Conservation (phyloP, 2,113 vertebrate genomes). For the Petrocephalus microphthalmus region DNA sequence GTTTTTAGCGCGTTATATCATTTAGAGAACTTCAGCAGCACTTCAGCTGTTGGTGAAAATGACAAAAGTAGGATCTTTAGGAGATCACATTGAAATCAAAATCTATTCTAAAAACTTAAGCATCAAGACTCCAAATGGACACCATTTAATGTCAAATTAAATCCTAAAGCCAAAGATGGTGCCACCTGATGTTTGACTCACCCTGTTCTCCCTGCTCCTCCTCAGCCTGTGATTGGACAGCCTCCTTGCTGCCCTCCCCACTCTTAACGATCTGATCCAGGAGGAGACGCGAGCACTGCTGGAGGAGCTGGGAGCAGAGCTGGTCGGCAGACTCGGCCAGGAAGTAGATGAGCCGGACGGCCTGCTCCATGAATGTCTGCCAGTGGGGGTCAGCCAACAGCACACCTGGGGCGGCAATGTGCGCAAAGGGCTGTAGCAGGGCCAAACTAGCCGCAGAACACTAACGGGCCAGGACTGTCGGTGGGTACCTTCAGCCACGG, state of each 20-base stretch:
- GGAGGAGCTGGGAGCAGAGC: slow-evolving; percentile 75
- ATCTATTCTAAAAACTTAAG: background rate
- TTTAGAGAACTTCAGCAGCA: background rate
- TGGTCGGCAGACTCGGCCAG: slow-evolving; percentile 83
- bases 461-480: background rate
- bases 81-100: no score
- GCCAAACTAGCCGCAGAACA: background rate
- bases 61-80: background rate
- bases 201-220: slow-evolving; percentile 48
- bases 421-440: background rate
- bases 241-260: slow-evolving; percentile 28
- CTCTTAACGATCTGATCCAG: slow-evolving; percentile 44
- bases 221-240: slow-evolving; percentile 45
- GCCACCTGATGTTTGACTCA: background rate
- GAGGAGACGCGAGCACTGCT: slow-evolving; percentile 60
- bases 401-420: slow-evolving; percentile 46
- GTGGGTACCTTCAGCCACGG: slow-evolving; percentile 69
- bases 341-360: slow-evolving; percentile 76
- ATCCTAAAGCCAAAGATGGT: background rate
- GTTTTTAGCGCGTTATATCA: background rate
- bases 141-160: background rate
- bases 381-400: slow-evolving; percentile 69
- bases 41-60: background rate
- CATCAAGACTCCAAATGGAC: background rate
- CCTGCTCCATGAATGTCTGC: slow-evolving; percentile 86